These are phyloP conservation scores for Drosophila rellima DNA, from an alignment of 2,888 invertebrate genomes.

Conservation along the genomic window DNA sequence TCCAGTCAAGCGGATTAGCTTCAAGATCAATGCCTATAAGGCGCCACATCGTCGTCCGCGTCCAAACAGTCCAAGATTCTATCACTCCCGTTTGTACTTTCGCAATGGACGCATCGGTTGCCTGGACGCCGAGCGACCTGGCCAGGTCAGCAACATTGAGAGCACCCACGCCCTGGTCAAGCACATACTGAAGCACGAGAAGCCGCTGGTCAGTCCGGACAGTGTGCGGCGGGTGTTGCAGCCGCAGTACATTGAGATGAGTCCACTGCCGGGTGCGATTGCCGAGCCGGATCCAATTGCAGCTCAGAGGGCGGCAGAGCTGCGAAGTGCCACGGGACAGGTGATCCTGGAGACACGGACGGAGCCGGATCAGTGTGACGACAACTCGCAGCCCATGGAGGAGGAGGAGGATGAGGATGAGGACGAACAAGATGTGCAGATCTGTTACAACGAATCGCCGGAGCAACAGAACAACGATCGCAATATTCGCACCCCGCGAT, in stretches of 20 bases:
- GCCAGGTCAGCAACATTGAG: conserved; percentile 84
- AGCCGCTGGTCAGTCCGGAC: conserved; percentile 85
- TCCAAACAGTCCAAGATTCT: conserved; percentile 82
- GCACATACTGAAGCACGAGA: conserved; percentile 85
- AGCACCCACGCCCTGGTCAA: conserved; percentile 85
- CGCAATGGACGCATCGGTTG: conserved; percentile 86
- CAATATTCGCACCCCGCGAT: conserved; percentile 70
- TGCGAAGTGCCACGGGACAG: conserved; percentile 65
- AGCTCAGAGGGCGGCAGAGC: conserved; percentile 54
- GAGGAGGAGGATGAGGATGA: conserved; percentile 75
- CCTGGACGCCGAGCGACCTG: conserved; percentile 82
- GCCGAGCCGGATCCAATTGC: conserved; percentile 61
- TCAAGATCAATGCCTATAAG: conserved; percentile 85
- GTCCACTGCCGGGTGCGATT: conserved; percentile 71
- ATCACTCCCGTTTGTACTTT: conserved; percentile 84
- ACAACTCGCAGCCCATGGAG: conserved; percentile 63
- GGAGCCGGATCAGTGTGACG: conserved; percentile 62
- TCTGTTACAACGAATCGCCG: conserved; percentile 83
- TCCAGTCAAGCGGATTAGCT: conserved; percentile 76
- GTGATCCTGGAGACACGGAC: conserved; percentile 49
- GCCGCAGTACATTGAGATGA: conserved; percentile 63
- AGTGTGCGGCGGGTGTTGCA: conserved; percentile 83
- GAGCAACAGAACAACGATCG: conserved; percentile 84
- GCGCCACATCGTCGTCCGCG: conserved; percentile 69
- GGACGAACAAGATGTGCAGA: conserved; percentile 84